These are phyloP conservation scores for Callimorpha dominula DNA, from an alignment of 2,888 invertebrate species.

Conservation along the genomic window DNA sequence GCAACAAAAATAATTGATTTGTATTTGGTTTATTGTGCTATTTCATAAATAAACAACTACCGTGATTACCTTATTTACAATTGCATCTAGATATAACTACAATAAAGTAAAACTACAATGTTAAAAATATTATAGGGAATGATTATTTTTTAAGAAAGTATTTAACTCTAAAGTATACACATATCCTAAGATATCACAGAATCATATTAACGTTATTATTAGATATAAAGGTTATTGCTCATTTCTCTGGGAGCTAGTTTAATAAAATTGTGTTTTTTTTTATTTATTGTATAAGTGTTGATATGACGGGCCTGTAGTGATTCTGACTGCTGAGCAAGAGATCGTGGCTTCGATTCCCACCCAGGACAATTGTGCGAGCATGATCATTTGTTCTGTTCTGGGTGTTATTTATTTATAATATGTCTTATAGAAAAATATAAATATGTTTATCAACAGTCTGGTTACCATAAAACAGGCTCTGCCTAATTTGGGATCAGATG, in stretches of 20 bases:
- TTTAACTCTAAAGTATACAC: constrained; percentile 28
- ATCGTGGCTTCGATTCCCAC: no score
- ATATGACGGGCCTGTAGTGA: no score
- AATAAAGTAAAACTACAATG: constrained; percentile 30
- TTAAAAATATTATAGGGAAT: background rate
- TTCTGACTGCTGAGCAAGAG: no score
- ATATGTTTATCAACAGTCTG: no score
- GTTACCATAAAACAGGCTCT: no score
- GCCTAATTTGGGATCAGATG: no score
- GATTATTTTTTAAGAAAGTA: background rate
- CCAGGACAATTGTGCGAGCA: no score
- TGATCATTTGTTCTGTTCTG: no score
- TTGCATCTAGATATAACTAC: constrained; percentile 25
- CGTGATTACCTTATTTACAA: constrained; percentile 54
- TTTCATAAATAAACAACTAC: constrained; percentile 70
- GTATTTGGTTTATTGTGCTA: constrained; percentile 81
- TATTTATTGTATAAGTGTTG: no score
- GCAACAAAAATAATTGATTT: constrained; percentile 24
- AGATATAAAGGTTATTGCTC: constrained; percentile 26
- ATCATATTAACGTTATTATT: constrained; percentile 49
- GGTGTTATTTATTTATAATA: no score
- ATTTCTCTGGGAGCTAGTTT: background rate
- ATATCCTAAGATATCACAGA: constrained; percentile 78
- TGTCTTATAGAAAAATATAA: no score
- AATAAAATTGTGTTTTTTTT: no score